Conservation (phyloP, 2,888 invertebrate genomes). For the Entomobrya multifasciata region DNA sequence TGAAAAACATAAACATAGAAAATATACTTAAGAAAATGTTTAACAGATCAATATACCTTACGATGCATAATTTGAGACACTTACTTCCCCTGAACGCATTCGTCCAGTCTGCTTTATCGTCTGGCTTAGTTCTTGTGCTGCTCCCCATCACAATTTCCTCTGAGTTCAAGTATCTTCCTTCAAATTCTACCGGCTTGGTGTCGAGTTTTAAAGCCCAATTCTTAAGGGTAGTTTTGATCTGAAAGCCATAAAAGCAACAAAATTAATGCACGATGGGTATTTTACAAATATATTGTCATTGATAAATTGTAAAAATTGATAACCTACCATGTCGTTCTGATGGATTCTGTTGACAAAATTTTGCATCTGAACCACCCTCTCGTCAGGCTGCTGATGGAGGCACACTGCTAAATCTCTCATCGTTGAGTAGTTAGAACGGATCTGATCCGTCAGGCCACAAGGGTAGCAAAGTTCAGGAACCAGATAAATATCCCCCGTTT, state of each 20-base stretch:
- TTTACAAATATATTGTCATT: too few species aligned
- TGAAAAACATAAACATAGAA: too few species aligned
- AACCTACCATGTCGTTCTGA: neutral
- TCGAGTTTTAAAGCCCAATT: neutral
- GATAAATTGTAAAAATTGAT: too few species aligned
- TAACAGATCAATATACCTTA: too few species aligned
- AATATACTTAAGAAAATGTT: too few species aligned
- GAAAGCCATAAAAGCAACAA: too few species aligned
- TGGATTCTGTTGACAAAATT: constrained; percentile 10
- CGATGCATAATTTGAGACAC: too few species aligned
- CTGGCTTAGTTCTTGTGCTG: neutral
- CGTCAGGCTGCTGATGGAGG: constrained; percentile 44
- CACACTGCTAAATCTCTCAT: constrained; percentile 52
- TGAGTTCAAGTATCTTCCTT: neutral
- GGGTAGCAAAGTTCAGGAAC: constrained; percentile 60
- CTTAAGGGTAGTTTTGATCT: neutral
- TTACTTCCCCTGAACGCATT: constrained; percentile 40
- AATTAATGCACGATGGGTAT: too few species aligned
- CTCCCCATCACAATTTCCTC: constrained; percentile 18
- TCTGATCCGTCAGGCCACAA: constrained; percentile 41
- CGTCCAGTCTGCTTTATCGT: constrained; percentile 63
- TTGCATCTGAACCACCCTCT: constrained; percentile 9
- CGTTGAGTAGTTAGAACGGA: constrained; percentile 28
- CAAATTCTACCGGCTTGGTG: neutral
- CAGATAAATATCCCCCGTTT: constrained; percentile 30